phyloP scores from a whole-genome alignment of 2,888 invertebrate species.

The Pristionchus fissidentatus region DNA sequence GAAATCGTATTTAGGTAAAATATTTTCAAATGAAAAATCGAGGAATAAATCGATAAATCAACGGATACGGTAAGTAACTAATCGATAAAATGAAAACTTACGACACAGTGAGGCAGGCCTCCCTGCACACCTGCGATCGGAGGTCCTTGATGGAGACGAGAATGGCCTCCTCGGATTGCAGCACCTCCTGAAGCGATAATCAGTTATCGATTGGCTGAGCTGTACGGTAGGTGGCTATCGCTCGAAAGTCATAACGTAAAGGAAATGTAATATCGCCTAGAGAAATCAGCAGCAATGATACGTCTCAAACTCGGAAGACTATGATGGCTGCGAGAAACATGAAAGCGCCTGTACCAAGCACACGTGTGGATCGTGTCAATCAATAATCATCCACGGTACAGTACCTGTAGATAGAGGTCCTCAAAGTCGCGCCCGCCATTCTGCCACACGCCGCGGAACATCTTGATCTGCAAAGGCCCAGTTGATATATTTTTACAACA shows the following conservation, averaged over 20 bases:
- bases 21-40: background rate
- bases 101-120: slow-evolving; percentile 94
- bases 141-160: slow-evolving; percentile 88
- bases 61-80: background rate
- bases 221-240: background rate
- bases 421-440: slow-evolving; percentile 54
- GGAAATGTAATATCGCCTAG: background rate
- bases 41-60: background rate
- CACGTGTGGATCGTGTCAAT: background rate
- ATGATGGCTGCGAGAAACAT: too few relatives aligned
- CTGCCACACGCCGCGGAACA: slow-evolving; percentile 47
- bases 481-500: background rate
- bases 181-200: slow-evolving; percentile 78
- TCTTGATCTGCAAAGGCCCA: slow-evolving; percentile 50
- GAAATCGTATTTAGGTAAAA: background rate
- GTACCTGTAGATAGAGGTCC: slow-evolving; percentile 32
- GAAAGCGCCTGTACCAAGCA: background rate
- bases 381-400: background rate
- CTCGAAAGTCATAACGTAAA: background rate
- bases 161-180: slow-evolving; percentile 87
- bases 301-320: background rate
- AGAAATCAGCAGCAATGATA: background rate
- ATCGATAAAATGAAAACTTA: slow-evolving; percentile 76
- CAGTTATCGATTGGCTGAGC: background rate
- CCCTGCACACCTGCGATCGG: slow-evolving; percentile 93